Evolutionary conservation across 2,113 vertebrate species (phyloP).

Genomic region (Sander vitreus): DNA sequence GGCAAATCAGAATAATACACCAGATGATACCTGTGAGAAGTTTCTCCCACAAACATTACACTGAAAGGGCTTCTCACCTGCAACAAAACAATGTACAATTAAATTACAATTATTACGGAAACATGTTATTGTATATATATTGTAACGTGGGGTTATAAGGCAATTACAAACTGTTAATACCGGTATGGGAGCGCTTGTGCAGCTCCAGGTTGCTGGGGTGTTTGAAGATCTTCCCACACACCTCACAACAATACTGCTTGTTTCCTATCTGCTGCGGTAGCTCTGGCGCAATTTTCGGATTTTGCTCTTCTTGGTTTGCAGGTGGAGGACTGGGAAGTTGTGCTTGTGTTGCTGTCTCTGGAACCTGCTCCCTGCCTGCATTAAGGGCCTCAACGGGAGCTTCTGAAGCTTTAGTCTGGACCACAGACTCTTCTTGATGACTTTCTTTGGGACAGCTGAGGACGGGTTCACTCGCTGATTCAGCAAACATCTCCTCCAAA

Average conservation of each 20-base stretch:
- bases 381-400: conserved; percentile 13
- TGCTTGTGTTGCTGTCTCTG: conserved; percentile 41
- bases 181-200: conserved; percentile 96
- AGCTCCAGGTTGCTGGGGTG: conserved; percentile 98
- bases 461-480: conserved; percentile 61
- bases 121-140: background rate
- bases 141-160: background rate
- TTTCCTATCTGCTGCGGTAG: conserved; percentile 70
- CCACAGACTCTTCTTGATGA: conserved; percentile 39
- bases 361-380: conserved; percentile 67
- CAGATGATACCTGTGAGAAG: conserved; percentile 94
- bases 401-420: conserved; percentile 51
- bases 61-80: conserved; percentile 99
- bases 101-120: too few relatives aligned
- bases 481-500: conserved; percentile 79
- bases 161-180: conserved; percentile 72
- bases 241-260: conserved; percentile 90
- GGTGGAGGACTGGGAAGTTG: conserved; percentile 57
- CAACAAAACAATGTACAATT: conserved; percentile 66
- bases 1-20: background rate
- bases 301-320: conserved; percentile 58
- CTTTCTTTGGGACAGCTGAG: conserved; percentile 63
- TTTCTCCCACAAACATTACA: conserved; percentile 97
- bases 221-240: conserved; percentile 96
- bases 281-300: conserved; percentile 30